These are phyloP conservation scores for Agonopterix alstromeriana DNA, from an alignment of 2,888 invertebrate genomes.

Conservation along the genomic window DNA sequence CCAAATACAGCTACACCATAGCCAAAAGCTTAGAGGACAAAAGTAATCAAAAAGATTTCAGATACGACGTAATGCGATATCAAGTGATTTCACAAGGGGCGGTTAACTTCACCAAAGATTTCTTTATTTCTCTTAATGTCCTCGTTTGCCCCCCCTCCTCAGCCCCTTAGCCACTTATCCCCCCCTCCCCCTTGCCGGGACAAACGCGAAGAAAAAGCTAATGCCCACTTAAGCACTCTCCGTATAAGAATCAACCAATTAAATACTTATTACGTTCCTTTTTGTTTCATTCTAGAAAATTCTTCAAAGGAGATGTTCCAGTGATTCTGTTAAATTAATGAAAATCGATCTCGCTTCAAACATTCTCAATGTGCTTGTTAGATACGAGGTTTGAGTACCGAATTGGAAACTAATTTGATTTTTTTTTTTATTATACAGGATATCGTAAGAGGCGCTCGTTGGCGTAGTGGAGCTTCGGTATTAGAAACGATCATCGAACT, in stretches of 20 bases:
- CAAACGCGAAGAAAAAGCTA: slow-evolving; percentile 13
- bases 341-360: no score
- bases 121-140: slow-evolving; percentile 4
- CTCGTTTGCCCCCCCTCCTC: slow-evolving; percentile 1
- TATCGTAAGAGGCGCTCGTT: no score
- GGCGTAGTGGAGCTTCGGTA: no score
- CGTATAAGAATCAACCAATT: slow-evolving; percentile 9
- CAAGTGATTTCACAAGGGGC: slow-evolving; percentile 5
- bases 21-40: no score
- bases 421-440: no score
- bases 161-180: background rate
- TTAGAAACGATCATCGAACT: no score
- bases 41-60: no score
- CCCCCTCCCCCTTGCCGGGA: background rate
- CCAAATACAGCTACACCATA: no score
- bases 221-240: slow-evolving; percentile 16
- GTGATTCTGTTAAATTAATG: no score
- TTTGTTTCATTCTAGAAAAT: background rate
- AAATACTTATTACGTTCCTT: slow-evolving; percentile 8
- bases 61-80: slow-evolving; percentile 1
- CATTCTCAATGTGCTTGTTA: no score
- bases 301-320: background rate
- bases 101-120: slow-evolving; percentile 1
- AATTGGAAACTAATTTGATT: no score
- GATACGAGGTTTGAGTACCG: no score